These are phyloP conservation scores for Tetanocera ferruginea DNA, from an alignment of 2,888 invertebrate genomes.

Conservation along the genomic window DNA sequence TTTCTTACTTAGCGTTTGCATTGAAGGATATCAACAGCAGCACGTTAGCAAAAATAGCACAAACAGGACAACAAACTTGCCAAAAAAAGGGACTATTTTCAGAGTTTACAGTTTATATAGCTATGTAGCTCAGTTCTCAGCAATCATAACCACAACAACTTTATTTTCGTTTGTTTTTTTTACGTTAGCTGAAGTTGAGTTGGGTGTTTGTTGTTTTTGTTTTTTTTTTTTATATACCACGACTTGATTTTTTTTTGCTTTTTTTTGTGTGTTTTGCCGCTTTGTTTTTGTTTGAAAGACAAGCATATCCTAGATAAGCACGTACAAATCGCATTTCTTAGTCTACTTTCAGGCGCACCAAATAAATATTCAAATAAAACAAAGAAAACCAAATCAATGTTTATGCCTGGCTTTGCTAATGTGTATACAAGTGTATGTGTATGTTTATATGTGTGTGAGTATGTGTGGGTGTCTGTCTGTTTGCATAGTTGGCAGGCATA, in stretches of 20 bases:
- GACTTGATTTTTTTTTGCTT: background rate
- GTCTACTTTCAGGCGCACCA: slow-evolving; percentile 13
- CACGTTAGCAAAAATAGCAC: background rate
- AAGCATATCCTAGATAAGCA: slow-evolving; percentile 58
- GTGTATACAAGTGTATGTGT: background rate
- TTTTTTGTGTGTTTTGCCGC: background rate
- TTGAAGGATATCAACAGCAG: background rate
- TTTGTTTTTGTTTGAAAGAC: background rate
- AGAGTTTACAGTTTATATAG: background rate
- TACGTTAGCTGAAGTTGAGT: background rate
- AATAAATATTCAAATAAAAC: background rate
- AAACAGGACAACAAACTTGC: no score
- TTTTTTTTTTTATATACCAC: background rate
- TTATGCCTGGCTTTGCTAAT: background rate
- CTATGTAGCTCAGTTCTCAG: background rate
- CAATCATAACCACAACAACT: no score
- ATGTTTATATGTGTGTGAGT: background rate
- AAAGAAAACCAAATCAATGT: background rate
- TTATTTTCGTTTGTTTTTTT: no score
- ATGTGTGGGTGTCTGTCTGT: slow-evolving; percentile 4
- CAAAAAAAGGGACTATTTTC: no score
- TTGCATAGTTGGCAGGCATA: background rate
- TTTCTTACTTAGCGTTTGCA: background rate
- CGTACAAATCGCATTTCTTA: slow-evolving; percentile 68
- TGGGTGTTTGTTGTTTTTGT: slow-evolving; percentile 10